A percentile compares a stretch with the other conserved stretches of the same genome.
phyloP scores from a whole-genome alignment of 2,888 invertebrate species.

The Caenorhabditis sinica region DNA sequence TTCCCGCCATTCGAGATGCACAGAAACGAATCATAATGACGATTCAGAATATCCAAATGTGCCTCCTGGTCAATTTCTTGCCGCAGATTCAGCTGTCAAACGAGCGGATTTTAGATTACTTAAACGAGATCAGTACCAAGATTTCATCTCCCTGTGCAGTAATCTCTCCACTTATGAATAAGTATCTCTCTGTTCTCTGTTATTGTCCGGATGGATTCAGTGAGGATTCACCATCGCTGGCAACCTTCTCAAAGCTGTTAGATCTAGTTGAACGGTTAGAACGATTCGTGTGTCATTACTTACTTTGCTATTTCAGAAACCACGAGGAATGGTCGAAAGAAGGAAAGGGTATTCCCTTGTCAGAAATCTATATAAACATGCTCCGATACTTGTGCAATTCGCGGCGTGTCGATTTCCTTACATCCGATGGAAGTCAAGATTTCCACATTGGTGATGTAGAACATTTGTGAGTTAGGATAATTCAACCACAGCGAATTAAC shows the following conservation, averaged over 20 bases:
- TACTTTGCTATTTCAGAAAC: conserved; percentile 15
- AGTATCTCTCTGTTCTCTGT: conserved; percentile 40
- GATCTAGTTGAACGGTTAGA: conserved; percentile 26
- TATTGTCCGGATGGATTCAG: conserved; percentile 48
- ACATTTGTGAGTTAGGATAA: conserved; percentile 30
- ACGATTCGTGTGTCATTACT: background rate
- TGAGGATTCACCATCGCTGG: conserved; percentile 29
- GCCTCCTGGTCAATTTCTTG: conserved; percentile 65
- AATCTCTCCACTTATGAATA: conserved; percentile 24
- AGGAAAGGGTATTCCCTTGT: conserved; percentile 30
- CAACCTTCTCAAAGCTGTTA: conserved; percentile 15
- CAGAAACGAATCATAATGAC: conserved; percentile 26
- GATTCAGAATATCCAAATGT: conserved; percentile 60
- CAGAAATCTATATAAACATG: conserved; percentile 56
- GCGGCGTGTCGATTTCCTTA: conserved; percentile 18
- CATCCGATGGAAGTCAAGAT: conserved; percentile 10
- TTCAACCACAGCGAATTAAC: background rate
- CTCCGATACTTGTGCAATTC: conserved; percentile 53
- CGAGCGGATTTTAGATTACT: conserved; percentile 13
- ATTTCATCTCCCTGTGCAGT: background rate
- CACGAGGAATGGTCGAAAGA: conserved; percentile 54
- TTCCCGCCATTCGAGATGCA: conserved; percentile 52
- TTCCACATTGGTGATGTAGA: conserved; percentile 50
- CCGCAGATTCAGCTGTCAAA: conserved; percentile 58
- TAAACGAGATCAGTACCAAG: conserved; percentile 10